Evolutionary conservation across 2,113 vertebrate genomes (phyloP).

Genomic region (Dipodomys merriami): DNA sequence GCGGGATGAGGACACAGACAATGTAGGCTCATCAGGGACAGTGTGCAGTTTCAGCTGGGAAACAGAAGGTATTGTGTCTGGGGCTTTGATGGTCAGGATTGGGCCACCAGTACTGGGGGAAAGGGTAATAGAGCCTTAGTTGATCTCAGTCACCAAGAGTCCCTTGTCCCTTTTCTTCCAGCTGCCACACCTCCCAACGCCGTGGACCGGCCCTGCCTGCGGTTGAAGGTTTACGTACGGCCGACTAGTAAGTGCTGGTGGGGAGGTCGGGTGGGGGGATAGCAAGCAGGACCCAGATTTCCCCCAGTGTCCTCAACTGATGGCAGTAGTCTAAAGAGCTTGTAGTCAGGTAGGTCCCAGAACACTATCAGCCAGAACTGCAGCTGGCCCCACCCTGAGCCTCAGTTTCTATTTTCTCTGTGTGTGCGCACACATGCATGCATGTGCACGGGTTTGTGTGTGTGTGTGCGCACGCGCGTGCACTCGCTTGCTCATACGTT

Average conservation of each 20-base stretch:
- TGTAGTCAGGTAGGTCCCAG: no score
- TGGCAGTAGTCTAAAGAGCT: neutral
- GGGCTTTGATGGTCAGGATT: neutral
- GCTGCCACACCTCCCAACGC: slow-evolving; percentile 92
- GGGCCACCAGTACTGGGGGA: neutral
- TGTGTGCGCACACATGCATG: no score
- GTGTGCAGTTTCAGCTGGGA: neutral
- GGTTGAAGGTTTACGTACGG: slow-evolving; percentile 93
- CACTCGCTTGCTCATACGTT: no score
- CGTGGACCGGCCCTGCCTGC: slow-evolving; percentile 93
- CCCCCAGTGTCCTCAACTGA: no score
- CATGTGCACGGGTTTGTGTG: no score
- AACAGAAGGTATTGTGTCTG: neutral
- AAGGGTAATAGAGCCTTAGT: neutral
- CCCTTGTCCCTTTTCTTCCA: slow-evolving; percentile 75
- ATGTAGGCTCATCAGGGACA: no score
- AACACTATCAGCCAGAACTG: no score
- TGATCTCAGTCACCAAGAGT: rapidly evolving
- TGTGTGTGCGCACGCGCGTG: no score
- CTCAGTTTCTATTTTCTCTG: neutral
- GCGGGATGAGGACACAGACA: no score
- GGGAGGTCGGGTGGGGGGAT: neutral
- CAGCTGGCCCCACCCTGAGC: neutral
- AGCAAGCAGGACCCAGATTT: neutral
- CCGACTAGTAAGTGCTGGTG: slow-evolving; percentile 69